Conservation (phyloP, 2,888 invertebrate genomes). For the Hypolimnas misippus region DNA sequence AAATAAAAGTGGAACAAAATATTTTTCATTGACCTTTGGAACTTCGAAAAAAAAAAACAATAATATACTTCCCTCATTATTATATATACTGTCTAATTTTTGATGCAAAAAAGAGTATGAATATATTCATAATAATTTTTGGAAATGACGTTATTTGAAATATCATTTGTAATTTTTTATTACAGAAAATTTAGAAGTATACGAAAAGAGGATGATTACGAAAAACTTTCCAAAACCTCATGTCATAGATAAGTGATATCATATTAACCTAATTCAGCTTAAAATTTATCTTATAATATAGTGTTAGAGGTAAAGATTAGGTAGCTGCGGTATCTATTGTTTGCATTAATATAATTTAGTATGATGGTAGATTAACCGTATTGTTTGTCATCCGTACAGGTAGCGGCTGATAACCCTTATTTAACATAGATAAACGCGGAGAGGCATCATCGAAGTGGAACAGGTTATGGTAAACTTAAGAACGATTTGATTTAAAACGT, state of each 20-base stretch:
- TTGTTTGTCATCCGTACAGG: slow-evolving; percentile 73
- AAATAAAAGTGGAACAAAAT: no score
- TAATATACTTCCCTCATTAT: no score
- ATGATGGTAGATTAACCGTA: slow-evolving; percentile 71
- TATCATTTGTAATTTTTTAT: no score
- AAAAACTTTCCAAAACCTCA: slow-evolving; percentile 27
- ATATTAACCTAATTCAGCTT: slow-evolving; percentile 39
- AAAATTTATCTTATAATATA: slow-evolving; percentile 43
- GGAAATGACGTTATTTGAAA: no score
- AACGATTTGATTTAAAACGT: not conserved
- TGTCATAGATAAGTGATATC: slow-evolving; percentile 33
- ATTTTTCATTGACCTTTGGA: no score
- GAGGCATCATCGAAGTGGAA: slow-evolving; percentile 52
- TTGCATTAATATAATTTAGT: slow-evolving; percentile 67
- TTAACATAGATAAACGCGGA: slow-evolving; percentile 66
- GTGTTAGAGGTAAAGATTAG: slow-evolving; percentile 72
- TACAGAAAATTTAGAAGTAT: no score
- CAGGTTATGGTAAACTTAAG: slow-evolving; percentile 42
- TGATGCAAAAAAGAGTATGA: no score
- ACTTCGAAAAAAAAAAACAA: no score
- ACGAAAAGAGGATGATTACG: no score
- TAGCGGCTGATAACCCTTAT: slow-evolving; percentile 68
- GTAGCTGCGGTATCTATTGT: slow-evolving; percentile 76
- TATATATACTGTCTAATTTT: no score
- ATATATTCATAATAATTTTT: no score